Base-by-base conservation (phyloP, 2,113 vertebrate genomes). In the Apaloderma vittatum region DNA sequence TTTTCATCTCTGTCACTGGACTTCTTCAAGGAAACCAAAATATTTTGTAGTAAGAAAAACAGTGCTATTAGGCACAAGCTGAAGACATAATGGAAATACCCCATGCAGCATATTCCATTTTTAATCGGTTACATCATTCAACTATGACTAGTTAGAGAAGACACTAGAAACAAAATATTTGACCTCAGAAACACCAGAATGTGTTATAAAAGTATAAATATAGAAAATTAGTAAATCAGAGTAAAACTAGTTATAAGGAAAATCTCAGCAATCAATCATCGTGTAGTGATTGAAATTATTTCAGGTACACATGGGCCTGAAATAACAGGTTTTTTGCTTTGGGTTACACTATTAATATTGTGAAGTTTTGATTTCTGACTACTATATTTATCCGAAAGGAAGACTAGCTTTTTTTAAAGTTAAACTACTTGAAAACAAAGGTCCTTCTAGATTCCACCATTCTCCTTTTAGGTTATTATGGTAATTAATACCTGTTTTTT, bases 1-100 rank as follows among this genome's bases (percentile, higher is more conserved):
- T 95, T 94, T 91, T 93, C 36, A 86, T 93, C 72, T 92, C 86
- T 93, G 68, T 95, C 65, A 75, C 86, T 81, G 88, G 65, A 83
- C 61, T 94, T 92, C 86, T 97, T 95, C 88, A 92, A 81, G 77
- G 70, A 93, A 96, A 87, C 51, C n/a, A 84, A 96, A 97, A 94
- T 86, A 92, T 86, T 96, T 95, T 84, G 10, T 89, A 68, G 48
- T 71, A 91, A 93, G 79, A 88, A 84, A 92, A 97, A 86, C 83
- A 93, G 78, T 81, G 48, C 57, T 75, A 37, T 90, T 70, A 83
- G 65, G 75, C 51, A 78, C 15, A 80, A 61, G 65, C 79, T 95
- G 65, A 92, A 92, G 72, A 59, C 55, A 86, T 83, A 81, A 19
- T 43, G 67, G 75, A 90, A 96, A 88, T 88, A 86, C 36, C 81